A percentile compares a stretch with the other conserved stretches of the same genome.
Conservation (phyloP, 2,113 vertebrate genomes). For the Asarcornis scutulata region DNA sequence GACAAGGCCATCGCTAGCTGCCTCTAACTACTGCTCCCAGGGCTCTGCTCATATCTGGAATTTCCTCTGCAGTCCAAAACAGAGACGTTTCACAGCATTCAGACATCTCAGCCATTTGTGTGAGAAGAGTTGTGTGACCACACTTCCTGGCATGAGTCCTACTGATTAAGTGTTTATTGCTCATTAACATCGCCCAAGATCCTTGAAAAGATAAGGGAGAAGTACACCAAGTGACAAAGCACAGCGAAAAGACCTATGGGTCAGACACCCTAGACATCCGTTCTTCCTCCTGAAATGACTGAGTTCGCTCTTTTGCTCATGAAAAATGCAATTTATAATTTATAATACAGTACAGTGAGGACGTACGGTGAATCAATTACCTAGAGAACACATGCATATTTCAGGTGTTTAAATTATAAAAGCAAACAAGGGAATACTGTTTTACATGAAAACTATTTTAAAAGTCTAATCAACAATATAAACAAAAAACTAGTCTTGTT, state of each 20-base stretch:
- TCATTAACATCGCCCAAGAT: not conserved
- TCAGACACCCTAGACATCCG: not conserved
- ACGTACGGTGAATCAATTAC: not conserved
- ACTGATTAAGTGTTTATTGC: not conserved
- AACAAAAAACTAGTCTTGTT: not conserved
- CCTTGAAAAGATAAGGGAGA: accelerated
- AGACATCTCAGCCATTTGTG: not conserved
- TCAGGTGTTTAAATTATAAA: not conserved
- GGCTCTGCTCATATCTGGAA: not conserved
- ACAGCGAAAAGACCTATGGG: not conserved
- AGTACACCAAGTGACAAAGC: not conserved
- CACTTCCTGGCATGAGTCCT: not conserved
- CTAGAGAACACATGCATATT: not conserved
- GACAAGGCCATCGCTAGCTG: not conserved
- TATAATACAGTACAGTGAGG: not conserved
- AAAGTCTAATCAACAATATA: not conserved
- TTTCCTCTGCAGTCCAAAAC: not conserved
- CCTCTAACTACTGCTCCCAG: not conserved
- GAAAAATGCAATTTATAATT: not conserved
- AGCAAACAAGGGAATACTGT: not conserved
- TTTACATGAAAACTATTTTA: not conserved
- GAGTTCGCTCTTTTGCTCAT: not conserved
- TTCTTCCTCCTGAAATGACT: not conserved
- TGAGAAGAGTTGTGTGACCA: too few relatives aligned
- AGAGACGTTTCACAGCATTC: not conserved